Conservation (phyloP, 2,113 vertebrate species). For the Pionites leucogaster region DNA sequence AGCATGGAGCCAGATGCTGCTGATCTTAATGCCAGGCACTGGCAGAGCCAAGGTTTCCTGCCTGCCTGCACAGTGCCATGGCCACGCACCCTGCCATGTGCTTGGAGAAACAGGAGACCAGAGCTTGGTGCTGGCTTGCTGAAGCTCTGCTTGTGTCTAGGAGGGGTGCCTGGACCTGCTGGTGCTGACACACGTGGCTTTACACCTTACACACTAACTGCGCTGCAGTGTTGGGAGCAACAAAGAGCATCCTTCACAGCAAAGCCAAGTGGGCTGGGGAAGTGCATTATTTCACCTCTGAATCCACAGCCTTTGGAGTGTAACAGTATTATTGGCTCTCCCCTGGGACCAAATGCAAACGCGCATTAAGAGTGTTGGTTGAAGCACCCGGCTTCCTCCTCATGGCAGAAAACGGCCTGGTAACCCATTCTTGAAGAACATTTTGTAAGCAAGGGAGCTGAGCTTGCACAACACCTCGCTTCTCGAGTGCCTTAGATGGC, state of each 20-base stretch:
- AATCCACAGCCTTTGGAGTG: background rate
- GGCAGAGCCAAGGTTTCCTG: background rate
- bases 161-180: background rate
- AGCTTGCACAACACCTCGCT: constrained; percentile 32
- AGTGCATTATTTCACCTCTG: background rate
- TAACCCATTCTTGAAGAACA: background rate
- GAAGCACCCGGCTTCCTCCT: background rate
- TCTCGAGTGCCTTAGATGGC: constrained; percentile 36
- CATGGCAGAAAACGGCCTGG: background rate
- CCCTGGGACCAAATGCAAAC: background rate
- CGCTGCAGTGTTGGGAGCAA: background rate
- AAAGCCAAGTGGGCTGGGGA: rapidly evolving
- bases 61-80: too few species aligned
- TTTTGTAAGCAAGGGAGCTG: background rate
- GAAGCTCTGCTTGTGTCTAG: background rate
- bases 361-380: background rate
- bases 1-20: rapidly evolving
- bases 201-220: background rate
- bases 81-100: rapidly evolving
- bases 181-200: background rate
- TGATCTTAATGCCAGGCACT: background rate
- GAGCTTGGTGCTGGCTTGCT: background rate
- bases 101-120: background rate
- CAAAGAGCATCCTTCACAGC: background rate
- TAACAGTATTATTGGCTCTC: rapidly evolving